Evolutionary conservation across 37 sponge, comb jelly and placozoan genomes (phyloP).

Genomic region (Chondrilla cf. caribensis): DNA sequence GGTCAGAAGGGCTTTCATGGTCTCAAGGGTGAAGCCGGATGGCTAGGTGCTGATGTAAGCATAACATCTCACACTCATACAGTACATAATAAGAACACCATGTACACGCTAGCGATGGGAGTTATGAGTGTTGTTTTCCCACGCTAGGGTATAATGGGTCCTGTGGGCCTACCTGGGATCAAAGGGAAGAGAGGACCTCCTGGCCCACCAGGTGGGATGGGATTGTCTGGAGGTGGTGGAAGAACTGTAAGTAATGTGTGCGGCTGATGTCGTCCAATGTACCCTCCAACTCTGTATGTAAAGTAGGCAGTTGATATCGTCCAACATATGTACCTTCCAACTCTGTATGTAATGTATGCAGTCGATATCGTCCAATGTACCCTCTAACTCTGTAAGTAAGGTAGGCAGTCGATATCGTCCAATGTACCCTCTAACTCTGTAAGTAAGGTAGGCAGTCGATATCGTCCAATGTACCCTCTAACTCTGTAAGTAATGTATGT

Average conservation of each 20-base stretch:
- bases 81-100: not conserved
- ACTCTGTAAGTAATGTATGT: too few species aligned
- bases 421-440: too few species aligned
- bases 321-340: too few species aligned
- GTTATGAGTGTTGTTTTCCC: not conserved
- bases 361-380: too few species aligned
- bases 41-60: conserved; percentile 24
- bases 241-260: not conserved
- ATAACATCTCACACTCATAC: not conserved
- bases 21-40: conserved; percentile 46
- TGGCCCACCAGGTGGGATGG: conserved; percentile 1
- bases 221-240: not conserved
- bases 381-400: too few species aligned
- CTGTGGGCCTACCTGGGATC: not conserved
- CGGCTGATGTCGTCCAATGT: not conserved
- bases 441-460: too few species aligned
- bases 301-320: too few species aligned
- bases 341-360: too few species aligned
- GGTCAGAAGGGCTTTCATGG: not conserved
- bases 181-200: conserved; percentile 39
- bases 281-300: not conserved
- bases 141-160: not conserved
- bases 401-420: too few species aligned
- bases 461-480: too few species aligned
- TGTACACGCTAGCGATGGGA: not conserved